Conservation (phyloP, 1,140 invertebrate genomes). For the Drosophila ficusphila region DNA sequence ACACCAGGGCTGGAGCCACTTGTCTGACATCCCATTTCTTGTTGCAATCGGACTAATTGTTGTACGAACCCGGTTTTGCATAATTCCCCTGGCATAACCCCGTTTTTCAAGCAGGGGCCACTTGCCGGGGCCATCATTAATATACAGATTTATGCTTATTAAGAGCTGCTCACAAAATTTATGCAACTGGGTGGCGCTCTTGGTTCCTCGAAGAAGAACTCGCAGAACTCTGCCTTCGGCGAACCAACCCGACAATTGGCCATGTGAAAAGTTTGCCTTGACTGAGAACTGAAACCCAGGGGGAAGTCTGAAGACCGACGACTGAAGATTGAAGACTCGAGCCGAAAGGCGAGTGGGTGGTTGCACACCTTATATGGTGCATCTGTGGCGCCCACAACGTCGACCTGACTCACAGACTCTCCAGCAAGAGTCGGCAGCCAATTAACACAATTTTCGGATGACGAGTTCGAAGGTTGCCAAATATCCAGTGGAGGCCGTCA, state of each 20-base stretch:
- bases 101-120: slow-evolving; percentile 29
- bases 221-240: slow-evolving; percentile 1
- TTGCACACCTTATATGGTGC: slow-evolving; percentile 33
- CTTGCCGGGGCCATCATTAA: slow-evolving; percentile 53
- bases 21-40: slow-evolving; percentile 58
- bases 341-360: slow-evolving; percentile 9
- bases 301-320: neutral
- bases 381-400: slow-evolving; percentile 46
- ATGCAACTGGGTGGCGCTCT: slow-evolving; percentile 73
- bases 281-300: slow-evolving; percentile 16
- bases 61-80: slow-evolving; percentile 54
- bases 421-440: slow-evolving; percentile 34
- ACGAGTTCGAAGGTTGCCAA: slow-evolving; percentile 46
- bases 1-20: neutral
- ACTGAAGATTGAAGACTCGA: neutral
- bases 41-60: slow-evolving; percentile 61
- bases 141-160: slow-evolving; percentile 75
- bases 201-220: slow-evolving; percentile 9
- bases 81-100: slow-evolving; percentile 28
- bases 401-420: slow-evolving; percentile 20
- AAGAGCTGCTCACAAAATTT: slow-evolving; percentile 47
- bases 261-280: slow-evolving; percentile 48
- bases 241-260: slow-evolving; percentile 35
- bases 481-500: slow-evolving; percentile 14
- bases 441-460: slow-evolving; percentile 63